phyloP scores from a whole-genome alignment of 2,797 vertebrate genomes.

The Hydrocynus forskahlii region DNA sequence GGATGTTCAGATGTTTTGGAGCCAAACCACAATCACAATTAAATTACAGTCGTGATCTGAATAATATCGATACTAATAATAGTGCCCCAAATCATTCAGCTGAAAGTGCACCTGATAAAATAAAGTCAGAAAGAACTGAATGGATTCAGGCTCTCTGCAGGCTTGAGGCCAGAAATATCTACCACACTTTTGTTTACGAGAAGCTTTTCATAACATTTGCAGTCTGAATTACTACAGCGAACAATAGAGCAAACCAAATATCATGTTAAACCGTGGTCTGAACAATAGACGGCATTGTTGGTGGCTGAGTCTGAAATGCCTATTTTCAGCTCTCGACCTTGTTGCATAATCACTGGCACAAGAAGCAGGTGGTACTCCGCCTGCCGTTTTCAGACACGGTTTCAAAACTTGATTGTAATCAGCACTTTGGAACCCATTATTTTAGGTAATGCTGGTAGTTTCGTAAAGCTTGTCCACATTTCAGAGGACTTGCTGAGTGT shows the following conservation, averaged over 20 bases:
- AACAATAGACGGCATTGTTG: conserved; percentile 42
- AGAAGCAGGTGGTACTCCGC: conserved; percentile 31
- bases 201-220: background rate
- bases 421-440: background rate
- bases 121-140: too few species aligned
- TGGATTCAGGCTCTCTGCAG: background rate
- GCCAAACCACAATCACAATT: too few species aligned
- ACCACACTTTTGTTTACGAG: background rate
- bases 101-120: too few species aligned
- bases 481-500: too few species aligned
- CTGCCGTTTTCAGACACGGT: conserved; percentile 25
- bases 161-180: background rate
- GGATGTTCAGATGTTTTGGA: too few species aligned
- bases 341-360: conserved; percentile 30
- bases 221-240: conserved; percentile 16
- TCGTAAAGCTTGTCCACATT: background rate
- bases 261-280: conserved; percentile 27
- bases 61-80: too few species aligned
- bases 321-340: conserved; percentile 13
- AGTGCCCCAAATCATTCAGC: too few species aligned
- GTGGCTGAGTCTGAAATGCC: conserved; percentile 25
- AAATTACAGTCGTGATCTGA: too few species aligned
- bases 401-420: conserved; percentile 30
- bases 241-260: conserved; percentile 27
- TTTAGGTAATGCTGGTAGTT: background rate